A percentile compares a stretch with the other conserved stretches of the same genome.
Evolutionary conservation across 2,113 vertebrate species (phyloP).

Genomic region (Siniperca knerii): DNA sequence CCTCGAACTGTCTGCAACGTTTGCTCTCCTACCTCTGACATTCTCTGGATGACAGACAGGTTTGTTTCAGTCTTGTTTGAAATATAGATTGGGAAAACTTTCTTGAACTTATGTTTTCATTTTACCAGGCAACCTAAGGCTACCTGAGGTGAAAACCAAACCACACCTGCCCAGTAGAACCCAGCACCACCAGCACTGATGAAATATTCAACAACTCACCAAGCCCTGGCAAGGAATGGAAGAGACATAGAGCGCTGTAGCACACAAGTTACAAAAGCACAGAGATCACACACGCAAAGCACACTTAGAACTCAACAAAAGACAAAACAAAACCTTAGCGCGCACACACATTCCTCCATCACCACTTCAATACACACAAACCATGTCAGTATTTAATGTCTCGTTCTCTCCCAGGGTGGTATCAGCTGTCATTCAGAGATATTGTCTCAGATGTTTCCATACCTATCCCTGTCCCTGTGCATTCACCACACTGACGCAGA

Average conservation of each 20-base stretch:
- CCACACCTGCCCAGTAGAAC: constrained; percentile 36
- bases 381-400: constrained; percentile 58
- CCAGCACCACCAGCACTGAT: constrained; percentile 42
- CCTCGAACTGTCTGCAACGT: constrained; percentile 13
- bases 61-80: constrained; percentile 16
- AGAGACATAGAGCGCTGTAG: constrained; percentile 25
- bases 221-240: constrained; percentile 44
- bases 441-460: constrained; percentile 78
- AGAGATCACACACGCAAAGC: background rate
- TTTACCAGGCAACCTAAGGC: constrained; percentile 13
- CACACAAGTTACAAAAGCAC: constrained; percentile 1
- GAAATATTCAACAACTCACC: constrained; percentile 68
- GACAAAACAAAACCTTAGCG: background rate
- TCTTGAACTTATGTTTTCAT: constrained; percentile 22
- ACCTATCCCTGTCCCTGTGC: constrained; percentile 43
- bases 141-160: constrained; percentile 33
- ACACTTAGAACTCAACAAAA: background rate
- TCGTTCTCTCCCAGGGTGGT: constrained; percentile 56
- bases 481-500: constrained; percentile 60
- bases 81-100: constrained; percentile 16
- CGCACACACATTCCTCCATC: constrained; percentile 22
- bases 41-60: constrained; percentile 8
- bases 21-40: background rate
- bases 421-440: constrained; percentile 74
- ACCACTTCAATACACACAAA: constrained; percentile 36